A percentile compares a stretch with the other conserved stretches of the same genome.
Evolutionary conservation across 2,113 vertebrate species (phyloP).

Genomic region (Anser brachyrhynchus): DNA sequence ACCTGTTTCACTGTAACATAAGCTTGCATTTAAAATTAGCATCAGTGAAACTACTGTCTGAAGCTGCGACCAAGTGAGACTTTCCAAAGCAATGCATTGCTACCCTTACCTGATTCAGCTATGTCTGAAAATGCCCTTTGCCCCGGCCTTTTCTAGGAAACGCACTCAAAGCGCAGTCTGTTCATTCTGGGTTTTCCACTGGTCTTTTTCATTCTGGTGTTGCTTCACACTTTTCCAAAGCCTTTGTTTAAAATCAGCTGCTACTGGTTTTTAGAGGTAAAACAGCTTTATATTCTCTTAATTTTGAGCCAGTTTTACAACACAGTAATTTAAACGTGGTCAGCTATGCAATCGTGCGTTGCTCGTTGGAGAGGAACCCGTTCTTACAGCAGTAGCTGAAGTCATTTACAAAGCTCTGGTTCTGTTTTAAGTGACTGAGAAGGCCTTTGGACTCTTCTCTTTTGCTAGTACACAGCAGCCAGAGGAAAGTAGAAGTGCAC

Average conservation of each 20-base stretch:
- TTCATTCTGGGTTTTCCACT: accelerated
- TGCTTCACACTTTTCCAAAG: accelerated
- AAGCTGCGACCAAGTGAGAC: background rate
- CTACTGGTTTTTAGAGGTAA: accelerated
- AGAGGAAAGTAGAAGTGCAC: background rate
- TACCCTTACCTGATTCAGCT: background rate
- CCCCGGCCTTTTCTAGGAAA: background rate
- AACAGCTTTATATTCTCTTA: background rate
- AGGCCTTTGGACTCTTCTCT: background rate
- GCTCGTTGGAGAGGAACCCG: background rate
- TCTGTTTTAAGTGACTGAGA: background rate
- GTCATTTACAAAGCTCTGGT: background rate
- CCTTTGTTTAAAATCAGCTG: background rate
- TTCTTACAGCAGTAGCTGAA: background rate
- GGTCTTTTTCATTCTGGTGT: accelerated
- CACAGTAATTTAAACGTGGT: accelerated
- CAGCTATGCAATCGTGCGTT: accelerated
- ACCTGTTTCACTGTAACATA: background rate
- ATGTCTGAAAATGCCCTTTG: background rate
- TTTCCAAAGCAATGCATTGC: background rate
- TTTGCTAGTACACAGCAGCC: background rate
- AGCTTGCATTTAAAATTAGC: background rate
- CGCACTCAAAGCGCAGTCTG: accelerated
- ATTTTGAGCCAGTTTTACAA: background rate
- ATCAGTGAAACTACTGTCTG: background rate